Evolutionary conservation across 2,113 vertebrate genomes (phyloP).

Genomic region (Monopterus albus): DNA sequence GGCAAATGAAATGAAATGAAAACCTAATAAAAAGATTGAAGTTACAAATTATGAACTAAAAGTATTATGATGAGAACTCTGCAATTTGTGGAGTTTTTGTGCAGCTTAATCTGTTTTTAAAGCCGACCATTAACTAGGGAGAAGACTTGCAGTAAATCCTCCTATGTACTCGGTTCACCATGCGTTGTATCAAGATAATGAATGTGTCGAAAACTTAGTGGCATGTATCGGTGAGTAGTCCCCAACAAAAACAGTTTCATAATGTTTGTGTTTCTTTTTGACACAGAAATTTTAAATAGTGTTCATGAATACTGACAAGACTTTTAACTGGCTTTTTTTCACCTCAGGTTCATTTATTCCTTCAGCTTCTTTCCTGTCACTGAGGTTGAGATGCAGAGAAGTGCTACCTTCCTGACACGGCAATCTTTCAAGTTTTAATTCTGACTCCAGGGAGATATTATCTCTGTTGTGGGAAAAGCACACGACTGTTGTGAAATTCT

Average conservation of each 20-base stretch:
- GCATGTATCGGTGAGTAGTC: not conserved
- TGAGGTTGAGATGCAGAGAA: constrained; percentile 31
- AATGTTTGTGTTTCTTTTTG: constrained; percentile 7
- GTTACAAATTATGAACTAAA: too few relatives aligned
- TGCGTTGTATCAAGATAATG: constrained; percentile 1
- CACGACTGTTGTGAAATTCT: constrained; percentile 31
- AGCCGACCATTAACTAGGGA: not conserved
- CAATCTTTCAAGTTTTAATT: constrained; percentile 51
- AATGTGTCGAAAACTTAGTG: constrained; percentile 7
- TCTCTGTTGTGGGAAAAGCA: constrained; percentile 27
- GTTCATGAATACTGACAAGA: not conserved
- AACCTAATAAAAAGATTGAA: too few relatives aligned
- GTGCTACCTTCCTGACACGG: constrained; percentile 51
- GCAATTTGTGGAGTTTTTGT: constrained; percentile 1
- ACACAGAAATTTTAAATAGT: not conserved
- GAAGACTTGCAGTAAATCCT: constrained; percentile 7
- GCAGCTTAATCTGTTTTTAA: constrained; percentile 9
- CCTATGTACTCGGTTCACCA: not conserved
- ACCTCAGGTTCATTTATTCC: constrained; percentile 1
- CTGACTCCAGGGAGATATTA: constrained; percentile 36
- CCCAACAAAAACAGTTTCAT: constrained; percentile 11
- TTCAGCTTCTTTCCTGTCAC: constrained; percentile 14
- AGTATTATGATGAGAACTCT: too few relatives aligned
- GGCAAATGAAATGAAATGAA: too few relatives aligned
- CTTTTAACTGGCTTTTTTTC: constrained; percentile 4